Evolutionary conservation across 2,888 invertebrate genomes (phyloP).

Genomic region (Erebia epiphron): DNA sequence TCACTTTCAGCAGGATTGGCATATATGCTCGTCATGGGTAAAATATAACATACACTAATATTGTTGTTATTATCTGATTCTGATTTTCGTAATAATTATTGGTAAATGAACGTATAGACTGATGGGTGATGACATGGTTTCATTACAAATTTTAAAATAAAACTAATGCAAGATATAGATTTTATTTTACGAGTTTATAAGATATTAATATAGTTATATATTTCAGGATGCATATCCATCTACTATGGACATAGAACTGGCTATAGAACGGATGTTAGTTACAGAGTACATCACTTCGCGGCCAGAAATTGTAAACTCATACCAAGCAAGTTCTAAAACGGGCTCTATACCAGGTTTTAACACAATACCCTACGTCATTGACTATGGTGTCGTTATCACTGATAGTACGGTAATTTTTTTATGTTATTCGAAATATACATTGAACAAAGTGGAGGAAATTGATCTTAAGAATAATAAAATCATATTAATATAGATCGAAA

Average conservation of each 20-base stretch:
- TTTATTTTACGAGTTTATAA: not conserved
- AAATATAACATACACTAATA: not conserved
- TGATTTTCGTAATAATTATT: no score
- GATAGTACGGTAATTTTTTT: constrained; percentile 61
- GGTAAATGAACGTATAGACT: no score
- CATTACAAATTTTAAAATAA: no score
- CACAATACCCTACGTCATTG: constrained; percentile 79
- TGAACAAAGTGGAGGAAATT: not conserved
- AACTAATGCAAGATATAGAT: not conserved
- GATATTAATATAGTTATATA: no score
- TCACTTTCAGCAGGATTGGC: constrained; percentile 62
- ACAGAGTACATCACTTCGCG: constrained; percentile 69
- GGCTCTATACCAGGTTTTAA: constrained; percentile 75
- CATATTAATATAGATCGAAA: not conserved
- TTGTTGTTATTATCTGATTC: not conserved
- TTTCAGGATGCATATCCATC: constrained; percentile 77
- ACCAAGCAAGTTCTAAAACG: constrained; percentile 56
- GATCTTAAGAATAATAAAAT: not conserved
- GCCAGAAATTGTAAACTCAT: constrained; percentile 61
- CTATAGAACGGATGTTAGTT: constrained; percentile 81
- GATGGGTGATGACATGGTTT: no score
- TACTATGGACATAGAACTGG: constrained; percentile 83
- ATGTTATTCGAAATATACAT: no score
- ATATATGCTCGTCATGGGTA: constrained; percentile 70
- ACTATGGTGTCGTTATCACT: constrained; percentile 82